A percentile compares a stretch with the other conserved stretches of the same genome.
Conservation (phyloP, 2,888 invertebrate species). For the Selenia dentaria region DNA sequence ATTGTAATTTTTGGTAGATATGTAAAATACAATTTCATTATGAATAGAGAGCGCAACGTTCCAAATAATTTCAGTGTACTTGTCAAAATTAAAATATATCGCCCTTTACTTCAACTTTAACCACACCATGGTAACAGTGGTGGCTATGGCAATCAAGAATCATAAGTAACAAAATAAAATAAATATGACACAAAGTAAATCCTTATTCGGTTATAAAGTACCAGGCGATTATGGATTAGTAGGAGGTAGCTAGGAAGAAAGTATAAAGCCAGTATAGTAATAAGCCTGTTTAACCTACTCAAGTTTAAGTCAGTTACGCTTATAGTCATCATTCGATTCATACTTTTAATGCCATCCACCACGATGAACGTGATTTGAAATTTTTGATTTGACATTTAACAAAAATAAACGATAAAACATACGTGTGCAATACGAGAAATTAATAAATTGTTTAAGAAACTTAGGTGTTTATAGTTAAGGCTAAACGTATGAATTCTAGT, state of each 20-base stretch:
- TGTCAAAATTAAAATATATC: too few species aligned
- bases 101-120: neutral
- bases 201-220: neutral
- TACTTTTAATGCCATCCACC: too few species aligned
- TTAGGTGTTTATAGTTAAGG: constrained; percentile 58
- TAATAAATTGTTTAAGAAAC: constrained; percentile 49
- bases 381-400: too few species aligned
- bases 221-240: too few species aligned
- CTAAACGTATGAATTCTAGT: constrained; percentile 46
- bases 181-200: constrained; percentile 15
- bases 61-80: constrained; percentile 14
- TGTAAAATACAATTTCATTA: constrained; percentile 18
- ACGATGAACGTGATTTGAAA: too few species aligned
- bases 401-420: too few species aligned
- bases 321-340: too few species aligned
- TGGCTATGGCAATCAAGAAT: constrained; percentile 2
- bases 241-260: too few species aligned
- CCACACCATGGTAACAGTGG: constrained; percentile 1
- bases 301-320: too few species aligned
- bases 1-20: constrained; percentile 30
- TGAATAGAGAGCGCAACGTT: constrained; percentile 14
- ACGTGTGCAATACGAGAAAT: constrained; percentile 77
- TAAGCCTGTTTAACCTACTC: too few species aligned
- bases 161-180: constrained; percentile 2
- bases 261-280: too few species aligned